phyloP scores from a whole-genome alignment of 30 jellyfish, hydroid and myxozoan genomes.

The Aurelia sp. region DNA sequence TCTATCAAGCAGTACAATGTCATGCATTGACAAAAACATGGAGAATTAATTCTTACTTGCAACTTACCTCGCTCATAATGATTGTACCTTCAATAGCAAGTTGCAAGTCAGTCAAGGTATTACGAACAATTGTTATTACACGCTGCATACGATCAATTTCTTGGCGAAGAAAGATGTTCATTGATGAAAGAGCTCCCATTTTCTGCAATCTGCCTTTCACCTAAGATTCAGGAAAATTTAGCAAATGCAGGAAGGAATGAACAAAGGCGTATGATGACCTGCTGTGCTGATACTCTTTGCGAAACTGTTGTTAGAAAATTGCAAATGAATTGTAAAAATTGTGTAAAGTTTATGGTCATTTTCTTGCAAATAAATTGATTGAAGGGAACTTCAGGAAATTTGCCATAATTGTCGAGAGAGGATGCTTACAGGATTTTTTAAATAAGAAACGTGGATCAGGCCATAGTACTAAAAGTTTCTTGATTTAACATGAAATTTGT shows the following conservation, averaged over 20 bases:
- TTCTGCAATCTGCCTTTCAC: conserved; percentile 88
- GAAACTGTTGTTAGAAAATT: too few relatives aligned
- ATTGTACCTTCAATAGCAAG: conserved; percentile 98
- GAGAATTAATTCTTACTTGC: background rate
- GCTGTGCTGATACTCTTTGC: too few relatives aligned
- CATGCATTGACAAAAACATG: background rate
- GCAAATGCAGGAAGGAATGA: background rate
- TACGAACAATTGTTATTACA: conserved; percentile 91
- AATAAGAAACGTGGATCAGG: too few relatives aligned
- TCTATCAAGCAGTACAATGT: background rate
- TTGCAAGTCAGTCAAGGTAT: conserved; percentile 87
- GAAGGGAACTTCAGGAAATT: too few relatives aligned
- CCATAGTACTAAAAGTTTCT: too few relatives aligned
- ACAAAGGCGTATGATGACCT: too few relatives aligned
- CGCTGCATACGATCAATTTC: conserved; percentile 98
- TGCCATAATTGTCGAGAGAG: too few relatives aligned
- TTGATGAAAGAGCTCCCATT: conserved; percentile 95
- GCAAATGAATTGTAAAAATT: too few relatives aligned
- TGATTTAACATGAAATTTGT: too few relatives aligned
- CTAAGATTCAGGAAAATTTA: background rate
- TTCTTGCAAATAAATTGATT: too few relatives aligned
- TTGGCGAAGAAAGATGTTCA: conserved; percentile 93
- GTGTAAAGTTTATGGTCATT: too few relatives aligned
- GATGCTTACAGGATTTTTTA: too few relatives aligned
- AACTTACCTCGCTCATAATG: conserved; percentile 92